Conservation (phyloP, 2,888 invertebrate genomes). For the Gerris lacustris region DNA sequence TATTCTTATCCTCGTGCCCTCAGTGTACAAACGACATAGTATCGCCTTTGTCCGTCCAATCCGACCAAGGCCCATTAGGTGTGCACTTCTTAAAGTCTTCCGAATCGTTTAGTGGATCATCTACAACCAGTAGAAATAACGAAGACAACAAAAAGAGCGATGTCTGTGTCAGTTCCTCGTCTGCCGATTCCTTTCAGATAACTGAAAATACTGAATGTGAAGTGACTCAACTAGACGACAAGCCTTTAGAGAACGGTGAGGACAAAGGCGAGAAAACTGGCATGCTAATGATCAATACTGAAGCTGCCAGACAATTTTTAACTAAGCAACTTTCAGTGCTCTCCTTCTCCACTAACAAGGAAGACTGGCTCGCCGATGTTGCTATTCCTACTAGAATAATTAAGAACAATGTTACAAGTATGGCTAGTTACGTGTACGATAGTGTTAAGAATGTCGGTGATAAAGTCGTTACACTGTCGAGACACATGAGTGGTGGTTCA, state of each 20-base stretch:
- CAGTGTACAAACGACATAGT: constrained; percentile 48
- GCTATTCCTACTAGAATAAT: constrained; percentile 55
- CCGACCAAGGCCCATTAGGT: constrained; percentile 52
- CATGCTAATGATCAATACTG: constrained; percentile 63
- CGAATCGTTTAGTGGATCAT: constrained; percentile 45
- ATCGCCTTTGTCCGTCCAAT: constrained; percentile 48
- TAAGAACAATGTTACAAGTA: constrained; percentile 60
- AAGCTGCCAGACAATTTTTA: constrained; percentile 62
- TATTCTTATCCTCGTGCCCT: constrained; percentile 53
- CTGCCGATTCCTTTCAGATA: constrained; percentile 31
- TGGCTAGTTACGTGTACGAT: constrained; percentile 60
- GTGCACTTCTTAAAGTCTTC: constrained; percentile 48
- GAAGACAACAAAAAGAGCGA: constrained; percentile 43
- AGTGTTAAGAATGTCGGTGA: constrained; percentile 63
- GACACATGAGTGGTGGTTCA: constrained; percentile 61
- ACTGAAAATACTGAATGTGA: constrained; percentile 35
- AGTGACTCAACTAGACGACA: constrained; percentile 22
- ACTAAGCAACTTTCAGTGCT: constrained; percentile 63
- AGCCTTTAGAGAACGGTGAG: constrained; percentile 28
- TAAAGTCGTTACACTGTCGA: constrained; percentile 56
- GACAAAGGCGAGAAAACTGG: constrained; percentile 41
- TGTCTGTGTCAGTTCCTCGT: constrained; percentile 45
- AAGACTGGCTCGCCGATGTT: constrained; percentile 53
- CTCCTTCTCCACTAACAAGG: constrained; percentile 46
- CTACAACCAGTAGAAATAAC: constrained; percentile 44